Evolutionary conservation across 2,888 invertebrate genomes (phyloP).

Genomic region (Pomacea canaliculata): DNA sequence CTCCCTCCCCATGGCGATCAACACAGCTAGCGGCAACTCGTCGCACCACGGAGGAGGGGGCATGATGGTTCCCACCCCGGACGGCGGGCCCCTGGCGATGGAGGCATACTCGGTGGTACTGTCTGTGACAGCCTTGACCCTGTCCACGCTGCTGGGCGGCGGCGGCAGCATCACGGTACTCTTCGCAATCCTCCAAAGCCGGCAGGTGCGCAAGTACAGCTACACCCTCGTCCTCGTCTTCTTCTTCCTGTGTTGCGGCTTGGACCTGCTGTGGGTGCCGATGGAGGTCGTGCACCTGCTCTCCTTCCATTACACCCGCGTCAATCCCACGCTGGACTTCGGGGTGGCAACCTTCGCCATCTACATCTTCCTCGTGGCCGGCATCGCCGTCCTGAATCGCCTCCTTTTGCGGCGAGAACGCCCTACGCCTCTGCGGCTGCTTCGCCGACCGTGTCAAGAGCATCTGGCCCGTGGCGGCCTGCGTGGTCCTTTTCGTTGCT

Average conservation of each 20-base stretch:
- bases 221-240: constrained; percentile 49
- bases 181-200: constrained; percentile 47
- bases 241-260: constrained; percentile 46
- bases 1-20: not conserved
- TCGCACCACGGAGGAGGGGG: not conserved
- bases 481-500: constrained; percentile 19
- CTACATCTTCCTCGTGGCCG: constrained; percentile 48
- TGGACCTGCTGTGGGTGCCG: constrained; percentile 57
- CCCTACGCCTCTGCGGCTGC: constrained; percentile 28
- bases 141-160: constrained; percentile 54
- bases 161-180: constrained; percentile 53
- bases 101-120: constrained; percentile 57
- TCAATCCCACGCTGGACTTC: constrained; percentile 37
- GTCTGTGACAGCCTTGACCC: constrained; percentile 48
- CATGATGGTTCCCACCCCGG: not conserved
- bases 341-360: constrained; percentile 48
- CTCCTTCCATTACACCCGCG: constrained; percentile 29
- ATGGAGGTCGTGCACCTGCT: constrained; percentile 54
- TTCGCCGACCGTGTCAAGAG: constrained; percentile 22
- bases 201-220: constrained; percentile 46
- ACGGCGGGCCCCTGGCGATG: constrained; percentile 27
- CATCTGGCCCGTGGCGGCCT: constrained; percentile 30
- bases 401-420: constrained; percentile 33
- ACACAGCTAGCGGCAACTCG: constrained; percentile 10
- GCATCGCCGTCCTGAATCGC: constrained; percentile 44